phyloP scores from a whole-genome alignment of 2,797 vertebrate species.

The Enteromius mattozi region DNA sequence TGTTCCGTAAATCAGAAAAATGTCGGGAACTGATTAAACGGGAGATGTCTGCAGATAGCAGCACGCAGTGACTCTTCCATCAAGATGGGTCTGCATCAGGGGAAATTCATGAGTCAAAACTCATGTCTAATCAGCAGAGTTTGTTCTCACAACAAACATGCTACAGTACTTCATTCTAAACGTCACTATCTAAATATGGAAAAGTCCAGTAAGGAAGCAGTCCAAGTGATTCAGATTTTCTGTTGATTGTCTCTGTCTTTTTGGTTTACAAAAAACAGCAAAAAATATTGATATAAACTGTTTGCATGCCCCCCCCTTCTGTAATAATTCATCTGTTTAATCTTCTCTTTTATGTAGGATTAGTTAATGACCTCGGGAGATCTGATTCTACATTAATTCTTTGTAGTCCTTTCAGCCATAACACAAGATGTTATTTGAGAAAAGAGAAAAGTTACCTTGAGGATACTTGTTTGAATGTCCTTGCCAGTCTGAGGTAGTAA shows the following conservation, averaged over 20 bases:
- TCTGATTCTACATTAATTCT: not conserved
- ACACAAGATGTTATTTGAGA: not conserved
- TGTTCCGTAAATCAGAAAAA: conserved; percentile 64
- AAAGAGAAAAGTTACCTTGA: not conserved
- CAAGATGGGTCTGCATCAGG: conserved; percentile 24
- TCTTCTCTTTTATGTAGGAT: not conserved
- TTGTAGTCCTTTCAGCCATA: not conserved
- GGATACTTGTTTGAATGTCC: not conserved
- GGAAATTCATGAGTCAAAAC: conserved; percentile 33
- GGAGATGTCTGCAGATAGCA: conserved; percentile 59
- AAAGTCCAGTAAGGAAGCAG: not conserved
- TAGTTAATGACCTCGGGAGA: not conserved
- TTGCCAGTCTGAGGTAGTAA: not conserved
- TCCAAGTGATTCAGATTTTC: conserved; percentile 28
- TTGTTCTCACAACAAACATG: not conserved
- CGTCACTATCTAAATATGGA: conserved; percentile 31
- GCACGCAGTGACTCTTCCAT: conserved; percentile 40
- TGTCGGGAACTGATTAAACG: conserved; percentile 63
- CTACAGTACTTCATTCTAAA: not conserved
- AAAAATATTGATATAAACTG: not conserved
- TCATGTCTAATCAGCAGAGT: conserved; percentile 3
- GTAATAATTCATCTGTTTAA: not conserved
- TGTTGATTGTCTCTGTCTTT: not conserved
- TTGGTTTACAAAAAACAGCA: not conserved
- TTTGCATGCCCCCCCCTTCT: not conserved